Conservation (phyloP, 2,797 vertebrate species). For the Chloroceryle inda region DNA sequence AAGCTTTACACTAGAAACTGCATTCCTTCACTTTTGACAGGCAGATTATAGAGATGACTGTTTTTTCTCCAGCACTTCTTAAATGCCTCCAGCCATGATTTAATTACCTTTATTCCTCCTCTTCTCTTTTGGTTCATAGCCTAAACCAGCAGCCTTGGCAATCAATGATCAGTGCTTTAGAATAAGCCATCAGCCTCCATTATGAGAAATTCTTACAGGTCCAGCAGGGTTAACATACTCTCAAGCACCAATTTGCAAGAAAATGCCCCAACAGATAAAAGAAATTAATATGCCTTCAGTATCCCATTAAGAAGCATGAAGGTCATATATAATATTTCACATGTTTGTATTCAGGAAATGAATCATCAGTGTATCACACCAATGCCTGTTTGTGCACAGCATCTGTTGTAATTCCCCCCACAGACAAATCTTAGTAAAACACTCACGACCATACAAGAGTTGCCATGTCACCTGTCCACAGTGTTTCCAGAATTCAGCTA, state of each 20-base stretch:
- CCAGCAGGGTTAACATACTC: not conserved
- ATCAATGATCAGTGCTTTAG: slow-evolving; percentile 28
- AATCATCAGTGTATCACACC: not conserved
- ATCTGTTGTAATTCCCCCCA: not conserved
- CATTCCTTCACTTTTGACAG: slow-evolving; percentile 38
- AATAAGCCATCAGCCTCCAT: slow-evolving; percentile 20
- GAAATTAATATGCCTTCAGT: slow-evolving; percentile 19
- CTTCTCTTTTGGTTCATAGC: slow-evolving; percentile 11
- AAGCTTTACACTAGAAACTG: not conserved
- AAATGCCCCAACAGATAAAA: slow-evolving; percentile 8
- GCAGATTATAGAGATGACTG: slow-evolving; percentile 9
- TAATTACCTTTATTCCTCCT: slow-evolving; percentile 38
- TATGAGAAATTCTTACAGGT: slow-evolving; percentile 24
- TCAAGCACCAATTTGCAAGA: slow-evolving; percentile 37
- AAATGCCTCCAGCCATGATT: slow-evolving; percentile 37
- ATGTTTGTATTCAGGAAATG: not conserved
- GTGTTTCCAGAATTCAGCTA: not conserved
- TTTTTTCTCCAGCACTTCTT: slow-evolving; percentile 9
- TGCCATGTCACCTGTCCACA: not conserved
- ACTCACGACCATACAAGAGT: not conserved
- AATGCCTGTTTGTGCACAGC: not conserved
- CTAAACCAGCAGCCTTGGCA: slow-evolving; percentile 25
- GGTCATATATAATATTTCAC: not conserved
- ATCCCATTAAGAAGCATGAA: not conserved
- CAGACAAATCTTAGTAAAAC: not conserved